Percentiles rank a stretch among this genome's conserved stretches.
phyloP scores from a whole-genome alignment of 2,797 vertebrate genomes.

The Myripristis jacobus region DNA sequence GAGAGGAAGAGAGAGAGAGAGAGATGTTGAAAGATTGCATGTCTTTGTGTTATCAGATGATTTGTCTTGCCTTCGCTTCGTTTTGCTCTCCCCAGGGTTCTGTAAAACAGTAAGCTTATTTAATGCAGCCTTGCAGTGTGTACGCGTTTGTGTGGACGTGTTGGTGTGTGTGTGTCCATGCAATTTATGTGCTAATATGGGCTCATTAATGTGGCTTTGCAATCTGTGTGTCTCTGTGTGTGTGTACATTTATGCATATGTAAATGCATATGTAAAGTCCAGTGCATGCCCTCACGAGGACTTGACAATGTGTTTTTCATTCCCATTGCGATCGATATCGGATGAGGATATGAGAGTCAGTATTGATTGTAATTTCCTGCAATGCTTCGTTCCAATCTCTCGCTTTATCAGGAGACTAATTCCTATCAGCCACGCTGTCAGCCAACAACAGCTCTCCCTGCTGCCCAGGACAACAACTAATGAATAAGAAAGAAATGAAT shows the following conservation, averaged over 20 bases:
- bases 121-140: constrained; percentile 1
- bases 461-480: constrained; percentile 64
- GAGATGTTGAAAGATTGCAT: not conserved
- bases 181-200: constrained; percentile 17
- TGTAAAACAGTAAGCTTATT: constrained; percentile 10
- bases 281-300: not conserved
- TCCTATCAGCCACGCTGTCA: constrained; percentile 71
- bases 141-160: not conserved
- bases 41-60: constrained; percentile 1
- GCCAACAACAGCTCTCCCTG: constrained; percentile 52
- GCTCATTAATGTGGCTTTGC: not conserved
- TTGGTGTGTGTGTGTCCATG: not conserved
- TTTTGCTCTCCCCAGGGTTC: not conserved
- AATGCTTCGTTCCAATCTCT: constrained; percentile 70
- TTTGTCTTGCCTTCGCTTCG: constrained; percentile 11
- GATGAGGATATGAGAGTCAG: constrained; percentile 75
- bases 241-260: not conserved
- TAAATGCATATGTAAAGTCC: constrained; percentile 31
- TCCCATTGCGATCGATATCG: constrained; percentile 63
- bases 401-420: constrained; percentile 80
- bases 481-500: constrained; percentile 67
- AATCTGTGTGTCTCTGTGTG: not conserved
- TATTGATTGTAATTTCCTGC: constrained; percentile 84
- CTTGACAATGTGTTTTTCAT: constrained; percentile 38
- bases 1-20: not conserved